phyloP scores from a whole-genome alignment of 2,888 invertebrate species.

The Anarsia innoxiella region DNA sequence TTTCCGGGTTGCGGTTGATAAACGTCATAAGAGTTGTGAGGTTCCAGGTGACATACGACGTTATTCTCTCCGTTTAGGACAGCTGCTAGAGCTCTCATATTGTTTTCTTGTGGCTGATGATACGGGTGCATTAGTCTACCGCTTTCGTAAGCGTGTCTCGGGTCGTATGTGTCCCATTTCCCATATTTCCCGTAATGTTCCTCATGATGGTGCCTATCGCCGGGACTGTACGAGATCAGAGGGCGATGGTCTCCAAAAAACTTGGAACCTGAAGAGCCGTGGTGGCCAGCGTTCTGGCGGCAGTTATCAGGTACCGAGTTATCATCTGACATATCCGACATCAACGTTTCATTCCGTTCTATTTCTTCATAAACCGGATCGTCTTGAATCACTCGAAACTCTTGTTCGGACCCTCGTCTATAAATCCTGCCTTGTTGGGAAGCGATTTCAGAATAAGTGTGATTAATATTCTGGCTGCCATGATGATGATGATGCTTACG shows the following conservation, averaged over 20 bases:
- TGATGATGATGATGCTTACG: constrained; percentile 68
- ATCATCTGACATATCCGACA: constrained; percentile 86
- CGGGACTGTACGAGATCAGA: constrained; percentile 85
- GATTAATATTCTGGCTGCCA: constrained; percentile 78
- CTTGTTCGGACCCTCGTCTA: constrained; percentile 72
- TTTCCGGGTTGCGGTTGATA: constrained; percentile 63
- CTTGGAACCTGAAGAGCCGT: constrained; percentile 75
- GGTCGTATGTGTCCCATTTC: constrained; percentile 72
- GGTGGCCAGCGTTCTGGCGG: constrained; percentile 78
- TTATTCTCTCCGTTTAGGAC: constrained; percentile 89
- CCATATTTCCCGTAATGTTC: constrained; percentile 68
- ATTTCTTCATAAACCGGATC: constrained; percentile 90
- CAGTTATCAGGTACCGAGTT: constrained; percentile 78
- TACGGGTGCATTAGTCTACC: constrained; percentile 70
- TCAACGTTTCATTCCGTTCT: constrained; percentile 81
- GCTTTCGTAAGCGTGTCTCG: constrained; percentile 61
- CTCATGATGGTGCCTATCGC: constrained; percentile 73
- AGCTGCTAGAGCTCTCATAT: constrained; percentile 80
- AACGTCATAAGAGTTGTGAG: constrained; percentile 74
- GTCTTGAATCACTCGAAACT: constrained; percentile 76
- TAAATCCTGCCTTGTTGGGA: constrained; percentile 66
- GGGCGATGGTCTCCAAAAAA: constrained; percentile 88
- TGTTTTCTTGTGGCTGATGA: constrained; percentile 72
- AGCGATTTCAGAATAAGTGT: constrained; percentile 85
- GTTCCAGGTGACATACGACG: constrained; percentile 90